Conservation (phyloP, 2,888 invertebrate genomes). For the Margaritifera margaritifera region DNA sequence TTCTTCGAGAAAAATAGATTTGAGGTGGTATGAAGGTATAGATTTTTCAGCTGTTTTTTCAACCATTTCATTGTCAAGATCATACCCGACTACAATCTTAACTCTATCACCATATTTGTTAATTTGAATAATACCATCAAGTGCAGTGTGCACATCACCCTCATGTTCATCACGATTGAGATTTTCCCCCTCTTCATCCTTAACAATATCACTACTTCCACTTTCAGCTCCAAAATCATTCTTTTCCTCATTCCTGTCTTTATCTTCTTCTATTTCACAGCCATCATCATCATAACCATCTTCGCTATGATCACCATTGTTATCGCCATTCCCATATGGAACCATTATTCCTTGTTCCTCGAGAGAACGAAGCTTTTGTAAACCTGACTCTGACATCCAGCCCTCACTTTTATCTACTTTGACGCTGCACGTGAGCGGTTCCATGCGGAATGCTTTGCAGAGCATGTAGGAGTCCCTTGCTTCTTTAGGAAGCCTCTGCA, state of each 20-base stretch:
- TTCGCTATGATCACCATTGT: neutral
- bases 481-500: conserved; percentile 12
- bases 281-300: neutral
- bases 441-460: conserved; percentile 26
- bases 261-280: neutral
- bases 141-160: neutral
- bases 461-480: conserved; percentile 18
- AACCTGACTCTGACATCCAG: too few species aligned
- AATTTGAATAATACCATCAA: neutral
- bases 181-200: too few species aligned
- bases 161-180: too few species aligned
- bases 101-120: neutral
- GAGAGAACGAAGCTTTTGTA: too few species aligned
- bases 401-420: neutral
- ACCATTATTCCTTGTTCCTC: neutral
- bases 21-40: conserved; percentile 25
- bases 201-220: neutral
- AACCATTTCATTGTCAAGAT: conserved; percentile 1
- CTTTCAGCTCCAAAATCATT: neutral
- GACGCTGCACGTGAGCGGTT: conserved; percentile 23
- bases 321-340: neutral
- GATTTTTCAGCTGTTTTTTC: conserved; percentile 17
- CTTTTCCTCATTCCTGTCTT: neutral
- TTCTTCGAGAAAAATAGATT: conserved; percentile 22
- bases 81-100: neutral